These are phyloP conservation scores for Saturnia japonica DNA, from an alignment of 2,888 invertebrate genomes.

Conservation along the genomic window DNA sequence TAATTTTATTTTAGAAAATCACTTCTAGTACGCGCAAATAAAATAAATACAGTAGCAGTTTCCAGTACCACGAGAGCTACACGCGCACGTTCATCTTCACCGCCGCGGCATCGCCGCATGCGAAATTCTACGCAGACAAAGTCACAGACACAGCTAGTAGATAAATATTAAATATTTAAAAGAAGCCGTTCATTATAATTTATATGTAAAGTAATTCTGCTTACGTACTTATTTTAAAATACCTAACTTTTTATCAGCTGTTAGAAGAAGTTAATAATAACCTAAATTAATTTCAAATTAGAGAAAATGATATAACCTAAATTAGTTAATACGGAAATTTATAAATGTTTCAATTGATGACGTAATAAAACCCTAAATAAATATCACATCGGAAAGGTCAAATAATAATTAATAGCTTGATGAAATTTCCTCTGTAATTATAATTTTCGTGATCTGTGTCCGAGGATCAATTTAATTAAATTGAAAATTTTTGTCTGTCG, in stretches of 20 bases:
- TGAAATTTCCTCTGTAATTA: constrained; percentile 3
- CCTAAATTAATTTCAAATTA: not conserved
- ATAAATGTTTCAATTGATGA: not conserved
- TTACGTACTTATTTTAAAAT: no score
- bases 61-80: no score
- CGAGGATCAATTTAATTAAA: not conserved
- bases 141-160: no score
- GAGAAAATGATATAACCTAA: not conserved
- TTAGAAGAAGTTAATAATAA: not conserved
- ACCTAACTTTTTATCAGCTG: not conserved
- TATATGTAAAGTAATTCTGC: no score
- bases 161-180: no score
- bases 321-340: constrained; percentile 1
- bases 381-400: constrained; percentile 9
- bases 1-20: no score
- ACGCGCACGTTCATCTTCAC: no score
- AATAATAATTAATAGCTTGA: constrained; percentile 8
- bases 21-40: no score
- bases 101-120: no score
- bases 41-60: no score
- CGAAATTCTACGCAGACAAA: no score
- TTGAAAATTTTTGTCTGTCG: not conserved
- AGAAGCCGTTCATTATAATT: no score
- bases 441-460: not conserved
- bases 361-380: constrained; percentile 4